Evolutionary conservation across 2,888 invertebrate species (phyloP), one percentile per base, ranked within the genome.

Genomic region (Darwinula stevensoni): DNA sequence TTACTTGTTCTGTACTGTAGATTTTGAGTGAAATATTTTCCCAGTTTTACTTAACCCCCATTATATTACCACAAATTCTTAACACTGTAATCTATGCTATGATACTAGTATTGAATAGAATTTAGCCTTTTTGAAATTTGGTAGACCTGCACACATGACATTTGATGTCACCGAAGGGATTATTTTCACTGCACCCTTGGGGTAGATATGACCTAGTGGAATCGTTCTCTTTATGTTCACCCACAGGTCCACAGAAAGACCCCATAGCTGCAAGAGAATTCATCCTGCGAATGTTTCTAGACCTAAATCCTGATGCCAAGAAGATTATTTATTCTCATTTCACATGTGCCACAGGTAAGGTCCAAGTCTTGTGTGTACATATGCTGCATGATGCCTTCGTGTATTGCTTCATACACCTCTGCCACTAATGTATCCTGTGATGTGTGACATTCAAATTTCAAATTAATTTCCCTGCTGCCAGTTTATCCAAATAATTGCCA

Each of bases 261-360:
- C 84, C 88, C 53, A 80, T 80, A 58, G 71, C 86, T 54, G 97
- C 97, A 56, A 72, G 97, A 60, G 97, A 99, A 63, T 97, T 97
- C 63, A 97, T 99, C 53, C 70, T 97, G 57, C 75, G 88, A 62
- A 97, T 97, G 97, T 97, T 97, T 66, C 94, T 91, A 58, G 97
- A 97, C 62, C 71, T 99, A 57, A 99, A 99, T 62, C 97, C 97
- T 43, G 97, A 97, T 63, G 82, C 82, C 48, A 97, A 97, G 67
- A 99, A 99, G 65, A 99, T 97, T 53, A 97, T 99, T 62, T 99
- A 99, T 66, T 97, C 97, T 57, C 97, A 99, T 66, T 99, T 99
- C 65, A 99, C 97, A 50, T 97, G 97, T 68, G 97, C 97, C 62
- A 99, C 97, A 73, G 97, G 94, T 97, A 66, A 39, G 35, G 17